Evolutionary conservation across 1,140 invertebrate species (phyloP), one percentile per base, ranked within the genome.

Genomic region (Agrypnia vestita): DNA sequence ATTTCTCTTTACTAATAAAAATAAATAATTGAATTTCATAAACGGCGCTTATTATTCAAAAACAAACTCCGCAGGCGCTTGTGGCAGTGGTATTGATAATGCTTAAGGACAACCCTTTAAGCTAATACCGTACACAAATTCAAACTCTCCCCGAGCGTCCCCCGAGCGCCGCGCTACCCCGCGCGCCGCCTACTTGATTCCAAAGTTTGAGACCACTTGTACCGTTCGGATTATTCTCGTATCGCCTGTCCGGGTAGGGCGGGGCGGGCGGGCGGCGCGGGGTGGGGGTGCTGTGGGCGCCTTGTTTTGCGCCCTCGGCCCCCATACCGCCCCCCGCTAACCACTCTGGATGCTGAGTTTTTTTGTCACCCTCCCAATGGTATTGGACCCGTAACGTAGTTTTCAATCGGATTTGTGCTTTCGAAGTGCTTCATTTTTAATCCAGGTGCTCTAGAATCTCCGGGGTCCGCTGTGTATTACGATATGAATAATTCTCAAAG

Each of bases 321-420:
- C n/a, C n/a, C n/a, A n/a, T n/a, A n/a, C n/a, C n/a, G n/a, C n/a
- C n/a, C n/a, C n/a, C n/a, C 25, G 21, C 13, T 35, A 64, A 64
- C 61, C 61, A 64, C 61, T 64, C 61, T 25, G 61, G n/a, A 43
- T 64, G n/a, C 25, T 64, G 19, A 19, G 13, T 64, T 62, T 13
- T 62, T 21, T 62, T 12, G 17, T 9, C 25, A 13, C 59, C 25
- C 59, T 64, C 61, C 35, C 61, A 35, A 43, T 64, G 25, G 61
- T n/a, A 64, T 64, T 64, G 61, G 59, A 21, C 8, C 59, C 0
- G 25, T n/a, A 35, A n/a, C 35, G 61, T 43, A 19, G 55, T 56
- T 1, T 62, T 62, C 19, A 8, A 35, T 62, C 12, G 59, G 9
- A 35, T n/a, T 62, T 35, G 21, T 64, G 12, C 25, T 62, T 64